Conservation (phyloP, 2,888 invertebrate species). For the Melieria omissa region DNA sequence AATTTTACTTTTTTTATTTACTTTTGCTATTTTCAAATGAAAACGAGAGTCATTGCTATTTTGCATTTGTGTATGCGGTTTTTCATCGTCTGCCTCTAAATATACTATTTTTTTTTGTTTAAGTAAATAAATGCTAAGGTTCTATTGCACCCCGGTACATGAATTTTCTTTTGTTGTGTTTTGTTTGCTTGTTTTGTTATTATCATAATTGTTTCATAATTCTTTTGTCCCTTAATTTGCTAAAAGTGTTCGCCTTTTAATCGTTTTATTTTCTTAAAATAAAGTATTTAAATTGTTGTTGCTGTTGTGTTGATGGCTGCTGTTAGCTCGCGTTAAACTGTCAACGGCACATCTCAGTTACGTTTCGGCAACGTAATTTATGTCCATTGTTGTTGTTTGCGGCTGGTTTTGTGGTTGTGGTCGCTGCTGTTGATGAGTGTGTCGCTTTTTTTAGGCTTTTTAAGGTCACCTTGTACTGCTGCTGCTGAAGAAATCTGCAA, state of each 20-base stretch:
- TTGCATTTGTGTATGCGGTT: too few relatives aligned
- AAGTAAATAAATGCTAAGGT: conserved; percentile 33
- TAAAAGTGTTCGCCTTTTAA: background rate
- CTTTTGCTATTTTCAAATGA: too few relatives aligned
- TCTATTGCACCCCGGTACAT: conserved; percentile 28
- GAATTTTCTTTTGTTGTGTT: conserved; percentile 12
- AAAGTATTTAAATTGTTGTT: conserved; percentile 16
- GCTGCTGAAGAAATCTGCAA: conserved; percentile 79
- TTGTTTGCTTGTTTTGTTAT: conserved; percentile 31
- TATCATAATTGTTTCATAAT: conserved; percentile 34
- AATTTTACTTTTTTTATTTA: too few relatives aligned
- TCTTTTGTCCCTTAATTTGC: conserved; percentile 15
- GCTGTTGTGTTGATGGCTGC: conserved; percentile 21
- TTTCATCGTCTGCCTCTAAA: background rate
- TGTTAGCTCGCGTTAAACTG: background rate
- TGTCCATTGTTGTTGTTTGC: conserved; percentile 26
- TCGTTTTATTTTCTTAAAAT: background rate
- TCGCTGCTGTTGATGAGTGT: conserved; percentile 2
- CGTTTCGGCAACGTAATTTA: background rate
- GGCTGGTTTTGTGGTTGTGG: conserved; percentile 11
- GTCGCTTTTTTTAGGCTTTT: conserved; percentile 59
- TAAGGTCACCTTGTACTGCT: conserved; percentile 78
- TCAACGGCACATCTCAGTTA: background rate
- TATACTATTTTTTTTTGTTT: conserved; percentile 9
- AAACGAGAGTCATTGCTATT: too few relatives aligned